Conservation (phyloP, 92 coral and sea anemone species). For the Phenganax subtilis region DNA sequence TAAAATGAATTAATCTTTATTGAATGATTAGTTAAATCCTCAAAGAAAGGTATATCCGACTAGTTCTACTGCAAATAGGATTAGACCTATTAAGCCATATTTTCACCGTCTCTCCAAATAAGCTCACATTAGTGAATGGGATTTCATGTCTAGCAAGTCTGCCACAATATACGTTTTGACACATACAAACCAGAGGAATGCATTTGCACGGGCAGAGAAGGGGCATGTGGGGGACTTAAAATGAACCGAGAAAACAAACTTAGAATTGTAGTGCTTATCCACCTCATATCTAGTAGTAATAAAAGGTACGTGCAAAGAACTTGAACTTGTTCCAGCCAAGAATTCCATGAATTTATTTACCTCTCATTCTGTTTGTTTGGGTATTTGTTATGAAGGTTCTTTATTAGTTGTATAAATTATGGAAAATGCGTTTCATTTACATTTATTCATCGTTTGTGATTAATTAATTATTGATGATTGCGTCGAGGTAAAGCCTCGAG, state of each 20-base stretch:
- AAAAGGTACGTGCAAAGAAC: constrained; percentile 4
- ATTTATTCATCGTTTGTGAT: neutral
- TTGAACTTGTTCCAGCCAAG: neutral
- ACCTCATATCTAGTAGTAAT: neutral
- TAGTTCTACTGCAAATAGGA: constrained; percentile 32
- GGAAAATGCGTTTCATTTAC: constrained; percentile 5
- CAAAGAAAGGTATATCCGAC: constrained; percentile 41
- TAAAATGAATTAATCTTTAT: constrained; percentile 32
- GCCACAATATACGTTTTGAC: neutral
- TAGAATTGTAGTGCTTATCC: neutral
- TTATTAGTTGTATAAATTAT: neutral
- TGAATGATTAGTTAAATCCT: constrained; percentile 40
- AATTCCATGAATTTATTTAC: neutral
- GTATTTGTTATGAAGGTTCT: constrained; percentile 2
- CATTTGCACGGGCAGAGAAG: neutral
- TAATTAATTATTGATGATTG: constrained; percentile 1
- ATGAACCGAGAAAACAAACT: too few species aligned
- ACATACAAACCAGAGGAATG: neutral
- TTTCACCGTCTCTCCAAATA: constrained; percentile 25
- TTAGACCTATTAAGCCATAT: constrained; percentile 25
- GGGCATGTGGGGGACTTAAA: neutral
- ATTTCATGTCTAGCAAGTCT: constrained; percentile 29
- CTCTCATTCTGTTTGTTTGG: neutral
- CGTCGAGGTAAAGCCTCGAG: neutral
- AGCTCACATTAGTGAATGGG: constrained; percentile 34